Evolutionary conservation across 2,888 invertebrate species (phyloP).

Genomic region (Plemyria rubiginata): DNA sequence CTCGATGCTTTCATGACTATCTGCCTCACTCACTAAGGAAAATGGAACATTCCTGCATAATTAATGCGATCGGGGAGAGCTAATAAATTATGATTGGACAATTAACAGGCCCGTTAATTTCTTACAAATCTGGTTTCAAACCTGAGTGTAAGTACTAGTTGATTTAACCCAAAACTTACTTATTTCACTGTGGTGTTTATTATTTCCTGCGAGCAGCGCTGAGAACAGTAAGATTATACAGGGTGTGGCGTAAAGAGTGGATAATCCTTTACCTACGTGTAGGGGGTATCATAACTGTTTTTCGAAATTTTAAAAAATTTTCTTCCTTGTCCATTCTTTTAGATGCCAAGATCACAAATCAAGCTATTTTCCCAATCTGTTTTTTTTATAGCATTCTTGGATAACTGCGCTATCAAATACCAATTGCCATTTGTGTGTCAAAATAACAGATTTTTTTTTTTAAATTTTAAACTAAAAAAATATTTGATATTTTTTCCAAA

Average conservation of each 20-base stretch:
- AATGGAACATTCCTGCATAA: constrained; percentile 14
- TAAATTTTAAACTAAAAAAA: too few relatives aligned
- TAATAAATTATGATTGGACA: constrained; percentile 24
- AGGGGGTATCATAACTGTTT: too few relatives aligned
- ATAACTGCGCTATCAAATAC: too few relatives aligned
- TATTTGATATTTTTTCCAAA: too few relatives aligned
- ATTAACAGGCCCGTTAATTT: constrained; percentile 17
- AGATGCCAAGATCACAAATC: too few relatives aligned
- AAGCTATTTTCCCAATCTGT: too few relatives aligned
- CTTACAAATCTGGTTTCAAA: constrained; percentile 32
- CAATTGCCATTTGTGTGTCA: too few relatives aligned
- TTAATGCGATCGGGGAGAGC: constrained; percentile 17
- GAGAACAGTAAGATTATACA: constrained; percentile 25
- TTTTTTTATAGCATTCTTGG: too few relatives aligned
- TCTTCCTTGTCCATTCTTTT: too few relatives aligned
- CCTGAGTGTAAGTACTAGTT: constrained; percentile 40
- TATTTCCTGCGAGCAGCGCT: constrained; percentile 39
- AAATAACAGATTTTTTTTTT: too few relatives aligned
- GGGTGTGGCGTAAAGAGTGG: constrained; percentile 28
- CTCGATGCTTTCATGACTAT: constrained; percentile 10
- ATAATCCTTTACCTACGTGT: too few relatives aligned
- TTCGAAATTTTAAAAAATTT: too few relatives aligned
- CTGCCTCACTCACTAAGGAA: constrained; percentile 8
- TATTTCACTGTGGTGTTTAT: constrained; percentile 46
- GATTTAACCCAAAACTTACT: constrained; percentile 46